Conservation (phyloP, 1,140 invertebrate genomes). For the Ostrea edulis region DNA sequence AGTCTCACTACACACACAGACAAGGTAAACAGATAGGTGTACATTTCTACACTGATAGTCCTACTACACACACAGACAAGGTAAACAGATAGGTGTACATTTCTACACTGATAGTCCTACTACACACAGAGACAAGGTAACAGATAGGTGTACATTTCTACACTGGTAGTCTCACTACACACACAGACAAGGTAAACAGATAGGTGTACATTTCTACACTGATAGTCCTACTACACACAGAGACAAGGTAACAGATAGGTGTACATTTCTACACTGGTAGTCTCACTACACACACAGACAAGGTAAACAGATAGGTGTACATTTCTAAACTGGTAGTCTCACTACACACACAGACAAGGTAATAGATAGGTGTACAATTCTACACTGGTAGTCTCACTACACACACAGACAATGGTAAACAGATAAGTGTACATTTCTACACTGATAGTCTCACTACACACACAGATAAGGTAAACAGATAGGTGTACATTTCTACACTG, state of each 20-base stretch:
- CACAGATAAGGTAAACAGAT: slow-evolving; percentile 66
- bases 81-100: slow-evolving; percentile 54
- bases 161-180: no score
- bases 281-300: slow-evolving; percentile 79
- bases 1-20: slow-evolving; percentile 79
- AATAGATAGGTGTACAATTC: not conserved
- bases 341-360: slow-evolving; percentile 80
- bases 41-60: no score
- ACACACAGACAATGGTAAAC: slow-evolving; percentile 82
- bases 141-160: not conserved
- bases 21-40: slow-evolving; percentile 61
- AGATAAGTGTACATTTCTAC: not conserved
- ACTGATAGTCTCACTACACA: no score
- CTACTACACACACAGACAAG: slow-evolving; percentile 79
- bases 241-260: slow-evolving; percentile 81
- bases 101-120: no score
- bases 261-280: no score
- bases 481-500: not conserved
- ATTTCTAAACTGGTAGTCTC: no score
- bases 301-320: slow-evolving; percentile 60
- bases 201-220: not conserved
- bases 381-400: no score
- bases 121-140: slow-evolving; percentile 82
- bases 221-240: slow-evolving; percentile 66
- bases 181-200: slow-evolving; percentile 80